Evolutionary conservation across 92 coral and sea anemone genomes (phyloP), one percentile per base, ranked within the genome.

Genomic region (Parazoanthus darwini): DNA sequence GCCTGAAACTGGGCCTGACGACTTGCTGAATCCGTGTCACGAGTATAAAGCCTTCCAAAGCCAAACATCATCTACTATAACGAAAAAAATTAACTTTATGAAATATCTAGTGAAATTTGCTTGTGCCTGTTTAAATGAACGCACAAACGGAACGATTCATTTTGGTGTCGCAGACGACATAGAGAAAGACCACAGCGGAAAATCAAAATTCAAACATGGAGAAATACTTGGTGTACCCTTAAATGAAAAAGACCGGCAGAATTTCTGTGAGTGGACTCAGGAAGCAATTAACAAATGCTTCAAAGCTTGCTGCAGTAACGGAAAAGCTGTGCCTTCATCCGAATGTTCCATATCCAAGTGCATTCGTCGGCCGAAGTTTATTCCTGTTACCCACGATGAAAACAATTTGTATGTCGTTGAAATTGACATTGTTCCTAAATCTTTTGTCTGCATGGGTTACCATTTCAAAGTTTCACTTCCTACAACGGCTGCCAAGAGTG

Each of bases 81-180:
- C 74, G 43, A 75, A 56, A 39, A 82, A 86, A 51, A 75, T 86
- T 22, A 86, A 86, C 80, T 86, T 86, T 63, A 75, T 51, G 23
- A 48, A 86, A 22, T 65, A 75, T 51, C 89, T 86, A 14, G 82
- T 85, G 36, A 73, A 87, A 35, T 91, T 91, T 88, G 91, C 93
- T 22, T 88, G 91, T 80, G 87, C 86, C 46, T 91, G 93, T 74
- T 35, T 91, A 4, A 91, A 91, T 46, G 91, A 79, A 79, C 83
- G 93, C 67, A 88, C 93, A n/a, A 91, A 91, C 33, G 93, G 93
- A 85, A 91, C 93, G 0, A 91, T 91, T 48, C 93, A 91, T 82
- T 91, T 88, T 67, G 93, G 93, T n/a, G 93, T 91, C 25, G 93
- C 86, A 15, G 93, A 91, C 70, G 89, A 91, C 35, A 46, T n/a